Base-by-base conservation (phyloP, 1,140 invertebrate genomes). In the Drosophila asahinai region DNA sequence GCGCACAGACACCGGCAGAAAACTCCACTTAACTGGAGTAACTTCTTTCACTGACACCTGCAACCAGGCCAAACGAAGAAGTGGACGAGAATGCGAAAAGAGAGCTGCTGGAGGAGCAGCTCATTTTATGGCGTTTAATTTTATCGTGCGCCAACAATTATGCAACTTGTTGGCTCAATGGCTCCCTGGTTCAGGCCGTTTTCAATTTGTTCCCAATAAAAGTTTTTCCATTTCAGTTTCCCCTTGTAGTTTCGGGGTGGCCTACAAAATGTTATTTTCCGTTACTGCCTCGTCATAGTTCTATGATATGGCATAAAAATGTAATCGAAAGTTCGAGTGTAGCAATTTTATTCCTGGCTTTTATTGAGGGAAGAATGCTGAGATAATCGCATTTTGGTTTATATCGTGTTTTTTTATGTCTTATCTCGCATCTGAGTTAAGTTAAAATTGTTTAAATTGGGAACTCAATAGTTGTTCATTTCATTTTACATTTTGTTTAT, bases 71-170 rank as follows among this genome's bases (percentile, higher is more conserved):
- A 33, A n/a, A n/a, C 22, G 22, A 19, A 22, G 17, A 49, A 33
- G 61, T 25, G 62, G 36, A 27, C 15, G 12, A 38, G 15, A 2
- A 43, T 36, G 17, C 14, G 64, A 33, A 17, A 15, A 14, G 25
- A 58, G 36, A 42, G 67, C 47, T 25, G 42, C 47, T 15, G 52
- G 43, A 59, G 40, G 33, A 58, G 45, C 33, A 15, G 71, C 63
- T 73, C 80, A 83, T 86, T 86, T 73, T 71, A 78, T 72, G 77
- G 70, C 89, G 82, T 91, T 91, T 91, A 92, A 91, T 91, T 86
- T 91, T 89, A 91, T 90, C 89, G 81, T 89, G 90, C 80, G 84
- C 89, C 84, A 91, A 83, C 90, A 91, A 91, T 90, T 91, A 91
- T 91, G 90, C 89, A 91, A 90, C 89, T 91, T 89, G 84, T 91